Base-by-base conservation (phyloP, 2,797 vertebrate genomes). In the Petrocephalus schoutedeni region DNA sequence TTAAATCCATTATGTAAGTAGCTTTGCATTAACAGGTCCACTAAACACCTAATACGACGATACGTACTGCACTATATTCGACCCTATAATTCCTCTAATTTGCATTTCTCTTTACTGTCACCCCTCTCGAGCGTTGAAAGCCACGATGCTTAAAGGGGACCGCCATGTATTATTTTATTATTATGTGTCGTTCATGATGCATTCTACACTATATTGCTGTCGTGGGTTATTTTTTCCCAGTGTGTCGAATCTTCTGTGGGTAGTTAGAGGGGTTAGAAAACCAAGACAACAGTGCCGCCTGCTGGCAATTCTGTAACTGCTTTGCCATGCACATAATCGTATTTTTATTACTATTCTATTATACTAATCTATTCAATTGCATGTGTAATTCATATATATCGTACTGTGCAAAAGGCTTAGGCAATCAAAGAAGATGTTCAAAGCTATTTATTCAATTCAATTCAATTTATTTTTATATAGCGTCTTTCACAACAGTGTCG, bases 251-350 rank as follows among this genome's bases (percentile, higher is more conserved):
- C 32, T 41, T 74, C 32, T 41, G 9, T 19, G 10, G 12, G 12
- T 41, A 74, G 67, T 77, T 77, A 19, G 36, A 45, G 71, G 51
- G 45, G 23, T 84, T 56, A 53, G 0, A 84, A 84, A 84, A 84
- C n/a, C 21, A 54, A 53, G 87, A 71, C 93, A 93, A 92, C 91
- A 93, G 91, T 91, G 88, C 61, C 93, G 91, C 90, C 92, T 91
- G 86, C 80, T 92, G 95, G 93, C 56, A 85, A 32, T 19, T 8
- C 0, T 12, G 53, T 19, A 84, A 84, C 54, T 2, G 51, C 82
- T n/a, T 45, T 77, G 41, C 36, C 4, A n/a, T 45, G 6, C 2
- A 3, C 12, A 16, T 71, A 71, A 71, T 9, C 10, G 14, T 19
- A 16, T 74, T 74, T 16, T 28, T 28, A 28, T 28, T 28, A 28